phyloP scores from a whole-genome alignment of 1,140 invertebrate species.

The Conus ventricosus region DNA sequence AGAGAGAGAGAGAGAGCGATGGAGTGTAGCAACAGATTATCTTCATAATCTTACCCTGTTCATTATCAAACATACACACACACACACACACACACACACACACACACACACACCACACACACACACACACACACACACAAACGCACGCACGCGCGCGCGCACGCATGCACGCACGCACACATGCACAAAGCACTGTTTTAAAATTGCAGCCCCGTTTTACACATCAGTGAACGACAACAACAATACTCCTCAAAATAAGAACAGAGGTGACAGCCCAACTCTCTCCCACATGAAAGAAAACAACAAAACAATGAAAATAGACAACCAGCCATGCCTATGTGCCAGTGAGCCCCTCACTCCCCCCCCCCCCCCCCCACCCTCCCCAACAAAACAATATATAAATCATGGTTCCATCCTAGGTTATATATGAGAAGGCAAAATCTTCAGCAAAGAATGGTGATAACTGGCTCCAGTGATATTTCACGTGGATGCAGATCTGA shows the following conservation, averaged over 20 bases:
- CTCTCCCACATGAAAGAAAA: no score
- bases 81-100: not conserved
- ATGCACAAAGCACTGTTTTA: not conserved
- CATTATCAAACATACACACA: not conserved
- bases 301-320: no score
- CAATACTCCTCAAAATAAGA: not conserved
- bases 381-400: not conserved
- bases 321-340: no score
- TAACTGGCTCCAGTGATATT: no score
- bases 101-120: slow-evolving; percentile 5
- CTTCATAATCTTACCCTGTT: not conserved
- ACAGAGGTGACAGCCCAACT: no score
- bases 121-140: slow-evolving; percentile 5
- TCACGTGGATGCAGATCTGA: no score
- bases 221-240: not conserved
- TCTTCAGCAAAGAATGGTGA: no score
- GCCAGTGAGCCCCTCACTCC: no score
- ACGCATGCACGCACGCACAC: slow-evolving; percentile 1
- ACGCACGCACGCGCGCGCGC: not conserved
- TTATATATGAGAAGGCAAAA: no score
- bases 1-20: slow-evolving; percentile 13
- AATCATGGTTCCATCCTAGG: no score
- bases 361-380: not conserved
- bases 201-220: no score
- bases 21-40: not conserved